phyloP scores from a whole-genome alignment of 37 sponge, comb jelly and placozoan species.

The Ephydatia muelleri region DNA sequence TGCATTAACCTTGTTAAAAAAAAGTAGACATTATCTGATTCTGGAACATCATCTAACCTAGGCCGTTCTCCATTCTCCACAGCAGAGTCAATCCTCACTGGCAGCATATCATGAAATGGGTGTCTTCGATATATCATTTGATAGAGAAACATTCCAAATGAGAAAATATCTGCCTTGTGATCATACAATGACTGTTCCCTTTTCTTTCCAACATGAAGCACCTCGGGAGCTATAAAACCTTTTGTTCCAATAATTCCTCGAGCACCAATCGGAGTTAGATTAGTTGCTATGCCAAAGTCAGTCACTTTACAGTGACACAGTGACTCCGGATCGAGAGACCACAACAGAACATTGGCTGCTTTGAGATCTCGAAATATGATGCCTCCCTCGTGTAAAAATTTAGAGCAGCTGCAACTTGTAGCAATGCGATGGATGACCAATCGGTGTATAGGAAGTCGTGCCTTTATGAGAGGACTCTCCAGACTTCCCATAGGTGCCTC shows the following conservation, averaged over 20 bases:
- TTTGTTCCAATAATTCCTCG: slow-evolving; percentile 76
- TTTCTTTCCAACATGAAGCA: slow-evolving; percentile 65
- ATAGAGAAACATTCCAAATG: slow-evolving; percentile 88
- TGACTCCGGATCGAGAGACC: slow-evolving; percentile 77
- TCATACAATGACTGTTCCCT: slow-evolving; percentile 73
- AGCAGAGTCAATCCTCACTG: slow-evolving; percentile 49
- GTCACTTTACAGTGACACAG: slow-evolving; percentile 83
- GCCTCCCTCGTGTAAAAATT: slow-evolving; percentile 69
- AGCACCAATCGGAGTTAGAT: slow-evolving; percentile 70
- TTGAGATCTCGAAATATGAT: slow-evolving; percentile 90
- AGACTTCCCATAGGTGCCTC: slow-evolving; percentile 82
- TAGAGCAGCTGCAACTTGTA: slow-evolving; percentile 78
- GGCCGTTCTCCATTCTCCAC: slow-evolving; percentile 74
- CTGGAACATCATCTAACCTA: slow-evolving; percentile 65
- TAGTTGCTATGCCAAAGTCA: slow-evolving; percentile 82
- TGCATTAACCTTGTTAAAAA: slow-evolving; percentile 76
- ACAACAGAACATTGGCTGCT: slow-evolving; percentile 85
- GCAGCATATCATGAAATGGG: slow-evolving; percentile 65
- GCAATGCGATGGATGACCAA: slow-evolving; percentile 74
- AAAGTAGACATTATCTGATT: slow-evolving; percentile 44
- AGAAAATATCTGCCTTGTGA: slow-evolving; percentile 82
- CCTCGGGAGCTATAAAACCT: slow-evolving; percentile 93
- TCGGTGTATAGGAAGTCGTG: slow-evolving; percentile 55
- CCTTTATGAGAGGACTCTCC: slow-evolving; percentile 59
- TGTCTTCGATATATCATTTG: slow-evolving; percentile 77